Base-by-base conservation (phyloP, 1,140 invertebrate species). In the Sipha flava region DNA sequence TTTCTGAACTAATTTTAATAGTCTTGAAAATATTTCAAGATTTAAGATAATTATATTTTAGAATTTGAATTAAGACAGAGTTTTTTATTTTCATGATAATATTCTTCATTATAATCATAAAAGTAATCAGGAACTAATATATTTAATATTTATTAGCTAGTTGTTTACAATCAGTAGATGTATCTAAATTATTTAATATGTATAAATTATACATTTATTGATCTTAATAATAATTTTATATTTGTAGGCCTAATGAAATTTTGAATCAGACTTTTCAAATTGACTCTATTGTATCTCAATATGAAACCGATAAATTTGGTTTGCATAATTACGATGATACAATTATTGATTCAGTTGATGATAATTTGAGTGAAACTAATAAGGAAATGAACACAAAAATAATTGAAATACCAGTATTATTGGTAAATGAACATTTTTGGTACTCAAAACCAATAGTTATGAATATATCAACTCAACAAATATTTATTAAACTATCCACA, bases 361-460 rank as follows among this genome's bases (percentile, higher is more conserved):
- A 77, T 40, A 40, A 1, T n/a, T n/a, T n/a, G 18, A 59, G 6
- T 70, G 6, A 45, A 29, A 29, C 16, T 21, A 66, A n/a, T 73
- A 47, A 73, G 54, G 21, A 52, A 54, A 54, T 14, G 37, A 12
- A 52, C n/a, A 34, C 26, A 26, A 54, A 43, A 40, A 4, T 43
- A 43, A 43, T 43, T 57, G 52, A 29, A 59, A 18, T 4, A 43
- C 21, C 73, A 43, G 21, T 23, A 2, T 23, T 26, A 45, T 21
- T 23, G 14, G 14, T 16, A 12, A 52, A 77, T 9, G 34, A 77
- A 57, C 14, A 40, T 57, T 37, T 0, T 40, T 77, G 73, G 73
- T 77, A 59, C 18, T 77, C 73, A n/a, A 77, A 77, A 43, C 73
- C 52, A 26, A 40, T 57, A 37, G 31, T 77, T 23, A 57, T 77